phyloP scores from a whole-genome alignment of 1,140 invertebrate species.

The Ceratitis capitata region DNA sequence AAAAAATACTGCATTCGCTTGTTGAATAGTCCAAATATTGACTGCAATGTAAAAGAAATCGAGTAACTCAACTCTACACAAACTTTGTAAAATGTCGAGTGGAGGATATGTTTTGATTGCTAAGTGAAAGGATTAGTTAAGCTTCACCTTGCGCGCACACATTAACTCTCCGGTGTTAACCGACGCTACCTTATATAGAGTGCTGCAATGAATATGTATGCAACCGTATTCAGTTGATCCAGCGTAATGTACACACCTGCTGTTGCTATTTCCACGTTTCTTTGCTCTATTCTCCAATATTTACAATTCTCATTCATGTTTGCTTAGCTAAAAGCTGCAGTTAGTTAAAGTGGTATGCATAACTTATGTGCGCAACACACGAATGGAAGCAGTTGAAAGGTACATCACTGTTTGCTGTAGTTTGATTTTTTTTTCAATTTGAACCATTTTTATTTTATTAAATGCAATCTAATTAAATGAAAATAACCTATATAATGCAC shows the following conservation, averaged over 20 bases:
- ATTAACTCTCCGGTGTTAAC: not conserved
- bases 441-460: too few species aligned
- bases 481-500: too few species aligned
- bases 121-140: constrained; percentile 36
- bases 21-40: not conserved
- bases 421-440: too few species aligned
- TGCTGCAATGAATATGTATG: not conserved
- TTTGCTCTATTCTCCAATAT: not conserved
- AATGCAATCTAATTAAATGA: too few species aligned
- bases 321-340: constrained; percentile 27
- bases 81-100: too few species aligned
- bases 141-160: not conserved
- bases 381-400: too few species aligned
- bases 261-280: not conserved
- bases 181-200: too few species aligned
- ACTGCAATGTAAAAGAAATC: constrained; percentile 13
- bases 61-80: not conserved
- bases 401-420: too few species aligned
- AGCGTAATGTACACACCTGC: not conserved
- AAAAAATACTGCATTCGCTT: not conserved
- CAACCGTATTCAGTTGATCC: not conserved
- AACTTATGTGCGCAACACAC: too few species aligned
- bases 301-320: not conserved
- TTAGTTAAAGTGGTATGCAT: not conserved
- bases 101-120: constrained; percentile 36